These are phyloP conservation scores for Drosophila longiperda DNA, from an alignment of 2,888 invertebrate species.

Conservation along the genomic window DNA sequence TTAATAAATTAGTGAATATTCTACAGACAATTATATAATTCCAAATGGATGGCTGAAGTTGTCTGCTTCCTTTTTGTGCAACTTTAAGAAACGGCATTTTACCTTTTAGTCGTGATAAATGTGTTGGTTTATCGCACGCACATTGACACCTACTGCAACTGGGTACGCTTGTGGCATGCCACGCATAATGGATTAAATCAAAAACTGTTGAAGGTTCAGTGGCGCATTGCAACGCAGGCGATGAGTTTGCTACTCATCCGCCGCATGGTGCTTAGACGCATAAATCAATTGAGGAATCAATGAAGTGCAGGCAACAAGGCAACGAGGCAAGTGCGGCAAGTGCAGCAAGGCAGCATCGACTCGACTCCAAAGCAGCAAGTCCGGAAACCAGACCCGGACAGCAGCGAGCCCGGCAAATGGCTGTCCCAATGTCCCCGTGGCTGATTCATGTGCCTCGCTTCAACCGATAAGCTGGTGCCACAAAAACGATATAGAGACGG, in stretches of 20 bases:
- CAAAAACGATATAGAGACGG: constrained; percentile 17
- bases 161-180: constrained; percentile 22
- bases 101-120: not conserved
- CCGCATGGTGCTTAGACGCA: constrained; percentile 55
- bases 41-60: not conserved
- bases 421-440: constrained; percentile 29
- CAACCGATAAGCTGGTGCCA: constrained; percentile 54
- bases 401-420: constrained; percentile 46
- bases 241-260: constrained; percentile 40
- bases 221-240: constrained; percentile 47
- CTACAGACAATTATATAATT: not conserved
- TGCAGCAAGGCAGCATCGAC: not conserved
- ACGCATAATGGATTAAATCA: constrained; percentile 42
- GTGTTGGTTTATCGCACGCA: not conserved
- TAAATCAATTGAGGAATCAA: constrained; percentile 71
- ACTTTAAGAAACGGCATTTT: not conserved
- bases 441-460: constrained; percentile 56
- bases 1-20: not conserved
- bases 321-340: constrained; percentile 2
- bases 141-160: constrained; percentile 11
- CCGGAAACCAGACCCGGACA: constrained; percentile 1
- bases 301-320: constrained; percentile 57
- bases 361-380: not conserved
- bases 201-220: constrained; percentile 33
- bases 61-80: not conserved